Base-by-base conservation (phyloP, 37 sponge, comb jelly and placozoan genomes). In the Bolinopsis microptera region DNA sequence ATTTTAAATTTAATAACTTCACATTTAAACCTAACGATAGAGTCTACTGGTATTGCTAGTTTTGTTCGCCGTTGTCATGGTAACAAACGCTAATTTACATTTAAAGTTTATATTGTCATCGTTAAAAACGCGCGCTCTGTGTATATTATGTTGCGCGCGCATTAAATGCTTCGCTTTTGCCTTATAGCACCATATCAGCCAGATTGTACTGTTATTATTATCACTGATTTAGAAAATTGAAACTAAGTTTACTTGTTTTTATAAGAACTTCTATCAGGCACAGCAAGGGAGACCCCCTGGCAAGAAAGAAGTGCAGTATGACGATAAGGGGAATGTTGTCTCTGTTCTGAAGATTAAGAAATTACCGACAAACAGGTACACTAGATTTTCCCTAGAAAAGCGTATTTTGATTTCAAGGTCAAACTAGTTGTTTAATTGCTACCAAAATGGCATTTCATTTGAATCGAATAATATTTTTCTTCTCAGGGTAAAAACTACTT, bases 251-350 rank as follows among this genome's bases (percentile, higher is more conserved):
- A n/a, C n/a, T n/a, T n/a, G n/a, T n/a, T n/a, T n/a, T n/a, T n/a
- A n/a, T n/a, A n/a, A n/a, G n/a, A n/a, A n/a, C n/a, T n/a, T n/a
- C n/a, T n/a, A n/a, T n/a, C 69, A 92, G 92, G 92, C 69, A 5
- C 92, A 92, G 23, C 92, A 92, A 38, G 92, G 92, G 8, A 39
- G 92, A 69, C 92, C 92, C 8, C 92, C 92, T 1, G 92, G 92
- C 5, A 22, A 16, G 68, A 92, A 92, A 24, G 92, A 92, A 67
- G 92, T 92, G 2, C 27, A 67, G 32, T 92, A 92, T 38, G 92
- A 92, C 23, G 92, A 92, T 1, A 22, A 23, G 23, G 92, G 92
- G 92, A 92, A 92, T 23, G 92, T 92, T 18, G 23, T 92, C 3
- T 69, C 69, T 18, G 92, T 92, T 28, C 23, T 92, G 32, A 92